Percentiles rank a stretch among this genome's conserved stretches.
phyloP scores from a whole-genome alignment of 2,113 vertebrate species.

The Pomatostomus ruficeps region DNA sequence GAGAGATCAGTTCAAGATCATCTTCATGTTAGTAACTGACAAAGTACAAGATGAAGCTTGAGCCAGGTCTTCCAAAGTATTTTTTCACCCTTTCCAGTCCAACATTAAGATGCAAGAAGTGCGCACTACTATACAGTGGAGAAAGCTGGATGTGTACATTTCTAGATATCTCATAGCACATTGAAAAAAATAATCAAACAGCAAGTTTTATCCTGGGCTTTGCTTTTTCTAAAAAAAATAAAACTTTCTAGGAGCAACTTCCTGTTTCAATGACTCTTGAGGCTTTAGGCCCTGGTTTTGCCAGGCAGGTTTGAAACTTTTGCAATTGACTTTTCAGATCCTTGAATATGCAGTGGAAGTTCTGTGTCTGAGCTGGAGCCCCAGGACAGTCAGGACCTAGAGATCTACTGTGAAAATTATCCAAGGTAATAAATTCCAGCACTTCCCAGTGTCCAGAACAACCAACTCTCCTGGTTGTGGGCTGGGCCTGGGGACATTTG shows the following conservation, averaged over 20 bases:
- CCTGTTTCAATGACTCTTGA: neutral
- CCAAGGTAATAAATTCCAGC: neutral
- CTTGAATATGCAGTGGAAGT: neutral
- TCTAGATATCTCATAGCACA: neutral
- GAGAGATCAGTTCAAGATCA: neutral
- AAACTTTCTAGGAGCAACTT: neutral
- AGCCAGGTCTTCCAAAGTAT: neutral
- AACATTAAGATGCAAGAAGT: neutral
- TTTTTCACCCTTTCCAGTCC: neutral
- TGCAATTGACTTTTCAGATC: neutral
- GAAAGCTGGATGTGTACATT: neutral
- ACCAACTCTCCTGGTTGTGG: neutral
- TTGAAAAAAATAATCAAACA: neutral
- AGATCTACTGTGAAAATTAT: neutral
- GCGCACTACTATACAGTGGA: accelerated
- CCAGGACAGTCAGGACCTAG: neutral
- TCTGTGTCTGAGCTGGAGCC: neutral
- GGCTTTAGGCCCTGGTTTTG: neutral
- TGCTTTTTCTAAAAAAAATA: neutral
- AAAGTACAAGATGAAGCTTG: neutral
- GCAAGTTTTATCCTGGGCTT: neutral
- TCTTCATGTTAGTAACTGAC: neutral
- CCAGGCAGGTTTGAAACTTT: neutral
- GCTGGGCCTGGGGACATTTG: neutral
- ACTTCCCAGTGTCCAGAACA: neutral